Conservation (phyloP, 2,888 invertebrate genomes). For the Pollenia amentaria region DNA sequence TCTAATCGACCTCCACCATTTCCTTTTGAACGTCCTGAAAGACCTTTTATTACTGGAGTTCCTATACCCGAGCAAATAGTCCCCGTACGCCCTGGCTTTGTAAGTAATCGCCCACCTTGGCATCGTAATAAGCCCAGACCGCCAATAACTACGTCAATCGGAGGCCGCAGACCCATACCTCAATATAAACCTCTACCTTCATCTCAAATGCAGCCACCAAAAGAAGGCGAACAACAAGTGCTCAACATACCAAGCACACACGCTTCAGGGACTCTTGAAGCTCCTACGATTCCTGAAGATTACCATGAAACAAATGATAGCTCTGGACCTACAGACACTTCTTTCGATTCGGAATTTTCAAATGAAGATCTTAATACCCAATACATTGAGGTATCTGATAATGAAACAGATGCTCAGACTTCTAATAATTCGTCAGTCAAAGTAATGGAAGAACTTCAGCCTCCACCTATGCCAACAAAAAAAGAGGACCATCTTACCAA, state of each 20-base stretch:
- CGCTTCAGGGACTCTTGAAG: slow-evolving; percentile 31
- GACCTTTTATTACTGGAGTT: slow-evolving; percentile 88
- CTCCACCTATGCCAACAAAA: slow-evolving; percentile 75
- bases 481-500: slow-evolving; percentile 81
- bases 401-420: slow-evolving; percentile 75
- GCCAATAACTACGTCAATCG: slow-evolving; percentile 81
- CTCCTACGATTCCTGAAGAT: slow-evolving; percentile 47
- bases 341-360: slow-evolving; percentile 82
- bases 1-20: slow-evolving; percentile 84
- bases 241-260: slow-evolving; percentile 35
- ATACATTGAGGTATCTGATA: slow-evolving; percentile 82
- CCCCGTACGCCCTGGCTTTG: slow-evolving; percentile 88
- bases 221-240: slow-evolving; percentile 75
- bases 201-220: slow-evolving; percentile 82
- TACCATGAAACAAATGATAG: slow-evolving; percentile 69
- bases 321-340: slow-evolving; percentile 78
- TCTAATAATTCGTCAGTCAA: slow-evolving; percentile 75
- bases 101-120: slow-evolving; percentile 88
- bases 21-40: slow-evolving; percentile 89
- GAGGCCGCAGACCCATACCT: slow-evolving; percentile 86
- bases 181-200: slow-evolving; percentile 87
- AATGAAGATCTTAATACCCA: slow-evolving; percentile 81
- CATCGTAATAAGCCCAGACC: slow-evolving; percentile 87
- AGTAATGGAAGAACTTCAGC: slow-evolving; percentile 76
- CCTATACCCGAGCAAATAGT: slow-evolving; percentile 91